Evolutionary conservation across 2,888 invertebrate species (phyloP), one percentile per base, ranked within the genome.

Genomic region (Rhamnusium bicolor): DNA sequence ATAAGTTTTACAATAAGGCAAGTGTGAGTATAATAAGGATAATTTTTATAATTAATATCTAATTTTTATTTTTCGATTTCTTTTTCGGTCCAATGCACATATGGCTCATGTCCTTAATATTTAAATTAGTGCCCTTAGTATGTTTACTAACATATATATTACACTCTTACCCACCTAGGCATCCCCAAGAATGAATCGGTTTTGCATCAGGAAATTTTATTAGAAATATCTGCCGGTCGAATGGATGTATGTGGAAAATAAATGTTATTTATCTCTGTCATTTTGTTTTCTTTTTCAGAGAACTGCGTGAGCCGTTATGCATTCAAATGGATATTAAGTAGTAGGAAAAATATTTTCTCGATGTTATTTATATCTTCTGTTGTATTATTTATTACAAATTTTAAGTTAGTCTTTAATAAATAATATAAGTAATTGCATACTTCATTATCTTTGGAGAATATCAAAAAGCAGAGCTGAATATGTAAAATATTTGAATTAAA

Each of bases 261-360:
- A 58, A 58, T 58, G 32, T 58, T 58, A 32, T 32, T 58, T 56
- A 24, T 58, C 32, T 32, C 58, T 58, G 58, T 18, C 58, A 32
- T 32, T 58, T 18, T 58, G 29, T 21, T 27, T 58, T 58, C 32
- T 12, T 10, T 29, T 24, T 32, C 18, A 18, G 32, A 10, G 58
- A 58, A 58, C 32, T 7, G 58, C 16, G 32, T 10, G 32, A 29
- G 1, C 32, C 7, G 58, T 58, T 58, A 58, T 58, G 58, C 58
- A 58, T 58, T 32, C 58, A 58, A 58, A 58, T 58, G 58, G 16
- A 32, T 32, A 58, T 58, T 58, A 58, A 58, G 58, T 8, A 58
- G 19, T n/a, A n/a, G 24, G 18, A 2, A 16, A 56, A 29, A 56
- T 56, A 56, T 24, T 16, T 32, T 32, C 12, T 32, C 32, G 12